Percentiles rank a stretch among this genome's conserved stretches.
Evolutionary conservation across 2,888 invertebrate species (phyloP).

Genomic region (Dusona sp.): DNA sequence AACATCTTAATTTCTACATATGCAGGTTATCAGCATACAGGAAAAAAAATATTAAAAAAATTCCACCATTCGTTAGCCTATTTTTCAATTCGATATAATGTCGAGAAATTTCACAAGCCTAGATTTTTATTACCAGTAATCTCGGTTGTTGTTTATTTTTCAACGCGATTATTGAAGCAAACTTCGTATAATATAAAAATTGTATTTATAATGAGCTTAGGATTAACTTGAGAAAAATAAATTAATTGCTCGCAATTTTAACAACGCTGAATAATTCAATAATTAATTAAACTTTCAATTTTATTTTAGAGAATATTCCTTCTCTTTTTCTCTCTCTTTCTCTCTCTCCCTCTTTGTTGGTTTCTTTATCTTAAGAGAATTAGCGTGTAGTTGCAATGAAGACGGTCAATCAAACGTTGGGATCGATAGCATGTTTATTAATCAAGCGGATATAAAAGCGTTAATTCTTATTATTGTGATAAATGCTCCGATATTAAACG

Average conservation of each 20-base stretch:
- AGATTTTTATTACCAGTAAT: no score
- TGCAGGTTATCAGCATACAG: neutral
- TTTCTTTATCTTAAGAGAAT: neutral
- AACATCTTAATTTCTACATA: no score
- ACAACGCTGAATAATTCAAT: neutral
- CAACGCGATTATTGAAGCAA: no score
- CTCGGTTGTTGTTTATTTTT: neutral
- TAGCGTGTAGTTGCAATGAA: neutral
- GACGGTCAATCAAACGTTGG: neutral
- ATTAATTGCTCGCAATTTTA: neutral
- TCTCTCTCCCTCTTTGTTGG: neutral
- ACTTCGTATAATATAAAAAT: neutral
- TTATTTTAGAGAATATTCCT: no score
- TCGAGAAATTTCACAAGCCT: neutral
- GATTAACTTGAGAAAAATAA: neutral
- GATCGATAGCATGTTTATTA: constrained; percentile 2
- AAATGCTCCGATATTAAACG: constrained; percentile 13
- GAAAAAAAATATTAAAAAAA: no score
- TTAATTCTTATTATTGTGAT: neutral
- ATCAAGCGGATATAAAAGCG: constrained; percentile 8
- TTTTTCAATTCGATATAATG: no score
- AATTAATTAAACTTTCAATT: neutral
- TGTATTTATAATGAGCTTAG: no score
- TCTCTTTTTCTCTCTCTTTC: neutral
- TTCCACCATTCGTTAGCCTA: no score